These are phyloP conservation scores for Semicossyphus pulcher DNA, from an alignment of 2,113 vertebrate genomes.

Conservation along the genomic window DNA sequence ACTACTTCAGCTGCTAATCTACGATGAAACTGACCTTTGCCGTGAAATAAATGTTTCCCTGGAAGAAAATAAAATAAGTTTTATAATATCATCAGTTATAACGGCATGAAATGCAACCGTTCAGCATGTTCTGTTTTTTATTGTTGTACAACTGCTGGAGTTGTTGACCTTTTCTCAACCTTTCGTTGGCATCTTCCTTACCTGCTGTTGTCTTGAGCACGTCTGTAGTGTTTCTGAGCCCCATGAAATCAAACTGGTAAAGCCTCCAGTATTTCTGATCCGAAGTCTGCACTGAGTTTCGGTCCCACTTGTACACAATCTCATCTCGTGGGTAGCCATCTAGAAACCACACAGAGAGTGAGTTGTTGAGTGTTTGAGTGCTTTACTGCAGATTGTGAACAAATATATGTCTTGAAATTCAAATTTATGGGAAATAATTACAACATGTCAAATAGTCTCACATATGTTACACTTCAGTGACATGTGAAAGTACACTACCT, in stretches of 20 bases:
- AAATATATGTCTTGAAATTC: too few species aligned
- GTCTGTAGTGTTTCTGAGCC: conserved; percentile 92
- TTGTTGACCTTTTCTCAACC: too few species aligned
- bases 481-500: neutral
- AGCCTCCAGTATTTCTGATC: conserved; percentile 98
- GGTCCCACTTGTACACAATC: conserved; percentile 95
- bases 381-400: too few species aligned
- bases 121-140: too few species aligned
- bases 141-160: too few species aligned
- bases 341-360: conserved; percentile 76
- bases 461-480: conserved; percentile 1
- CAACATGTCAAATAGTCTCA: too few species aligned
- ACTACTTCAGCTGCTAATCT: too few species aligned
- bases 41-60: too few species aligned
- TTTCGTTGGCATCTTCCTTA: conserved; percentile 59
- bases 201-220: conserved; percentile 92
- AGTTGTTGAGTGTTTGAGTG: neutral
- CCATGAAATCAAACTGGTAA: conserved; percentile 99
- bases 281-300: conserved; percentile 94
- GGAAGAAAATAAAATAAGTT: too few species aligned
- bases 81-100: neutral
- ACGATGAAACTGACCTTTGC: too few species aligned
- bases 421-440: too few species aligned
- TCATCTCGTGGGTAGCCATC: conserved; percentile 97
- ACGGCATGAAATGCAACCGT: neutral